phyloP scores from a whole-genome alignment of 2,888 invertebrate species.

The Clostera curtula region DNA sequence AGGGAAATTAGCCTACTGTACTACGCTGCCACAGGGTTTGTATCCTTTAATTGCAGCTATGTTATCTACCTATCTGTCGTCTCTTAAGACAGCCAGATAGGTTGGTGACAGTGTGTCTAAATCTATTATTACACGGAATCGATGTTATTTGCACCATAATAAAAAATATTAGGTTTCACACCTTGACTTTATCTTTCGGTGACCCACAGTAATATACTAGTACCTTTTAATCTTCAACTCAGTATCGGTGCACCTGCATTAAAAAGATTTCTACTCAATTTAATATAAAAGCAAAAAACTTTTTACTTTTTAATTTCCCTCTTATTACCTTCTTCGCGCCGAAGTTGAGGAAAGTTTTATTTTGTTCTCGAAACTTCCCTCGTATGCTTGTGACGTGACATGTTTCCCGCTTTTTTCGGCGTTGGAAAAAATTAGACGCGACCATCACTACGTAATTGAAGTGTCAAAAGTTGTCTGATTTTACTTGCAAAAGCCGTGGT shows the following conservation, averaged over 20 bases:
- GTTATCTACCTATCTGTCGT: no score
- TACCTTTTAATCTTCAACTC: no score
- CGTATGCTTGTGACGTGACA: conserved; percentile 62
- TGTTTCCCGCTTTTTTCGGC: conserved; percentile 43
- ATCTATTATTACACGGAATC: no score
- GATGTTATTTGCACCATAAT: no score
- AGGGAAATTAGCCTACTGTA: no score
- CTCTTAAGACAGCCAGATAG: no score
- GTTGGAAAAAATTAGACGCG: conserved; percentile 55
- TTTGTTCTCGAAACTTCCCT: conserved; percentile 56
- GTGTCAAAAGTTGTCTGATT: conserved; percentile 75
- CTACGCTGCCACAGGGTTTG: no score
- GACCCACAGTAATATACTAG: no score
- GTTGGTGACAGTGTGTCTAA: no score
- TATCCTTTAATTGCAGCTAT: no score
- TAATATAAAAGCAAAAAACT: conserved; percentile 53
- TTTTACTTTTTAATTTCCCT: conserved; percentile 55
- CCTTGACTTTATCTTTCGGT: no score
- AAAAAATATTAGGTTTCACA: no score
- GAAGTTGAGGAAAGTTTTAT: conserved; percentile 48
- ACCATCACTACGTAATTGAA: conserved; percentile 71
- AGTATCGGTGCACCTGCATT: conserved; percentile 46
- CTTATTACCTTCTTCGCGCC: conserved; percentile 43
- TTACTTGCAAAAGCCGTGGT: conserved; percentile 71
- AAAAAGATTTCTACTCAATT: conserved; percentile 39